phyloP scores from a whole-genome alignment of 2,888 invertebrate genomes.

The Pollenia amentaria region DNA sequence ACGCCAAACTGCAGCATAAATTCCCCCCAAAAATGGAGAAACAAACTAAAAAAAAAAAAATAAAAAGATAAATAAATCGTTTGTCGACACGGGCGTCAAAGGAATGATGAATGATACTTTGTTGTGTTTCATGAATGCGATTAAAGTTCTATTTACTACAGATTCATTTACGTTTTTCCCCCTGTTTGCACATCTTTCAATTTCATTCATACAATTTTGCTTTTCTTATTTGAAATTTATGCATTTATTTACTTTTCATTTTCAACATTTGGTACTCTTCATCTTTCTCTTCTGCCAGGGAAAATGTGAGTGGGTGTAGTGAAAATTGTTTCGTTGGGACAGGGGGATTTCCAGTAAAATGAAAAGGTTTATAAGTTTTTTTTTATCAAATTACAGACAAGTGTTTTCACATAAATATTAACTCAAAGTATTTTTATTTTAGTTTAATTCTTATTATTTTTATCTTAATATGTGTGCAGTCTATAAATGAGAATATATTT shows the following conservation, averaged over 20 bases:
- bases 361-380: conserved; percentile 58
- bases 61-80: conserved; percentile 35
- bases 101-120: conserved; percentile 66
- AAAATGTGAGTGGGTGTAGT: not conserved
- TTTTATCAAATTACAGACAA: conserved; percentile 28
- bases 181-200: conserved; percentile 14
- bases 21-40: not conserved
- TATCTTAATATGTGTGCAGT: conserved; percentile 54
- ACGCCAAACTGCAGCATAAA: not conserved
- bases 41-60: not conserved
- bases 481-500: not conserved
- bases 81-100: conserved; percentile 54
- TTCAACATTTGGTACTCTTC: conserved; percentile 30
- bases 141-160: conserved; percentile 65
- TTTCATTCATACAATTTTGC: conserved; percentile 37
- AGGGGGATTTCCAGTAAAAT: not conserved
- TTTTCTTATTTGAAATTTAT: conserved; percentile 47
- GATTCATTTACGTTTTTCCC: conserved; percentile 23
- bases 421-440: conserved; percentile 21
- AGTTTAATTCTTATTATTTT: conserved; percentile 38
- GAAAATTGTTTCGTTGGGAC: not conserved
- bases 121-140: conserved; percentile 57
- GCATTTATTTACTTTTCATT: conserved; percentile 58
- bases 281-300: not conserved
- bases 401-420: not conserved